phyloP scores from a whole-genome alignment of 2,797 vertebrate genomes.

The Lindbergichthys nudifrons region DNA sequence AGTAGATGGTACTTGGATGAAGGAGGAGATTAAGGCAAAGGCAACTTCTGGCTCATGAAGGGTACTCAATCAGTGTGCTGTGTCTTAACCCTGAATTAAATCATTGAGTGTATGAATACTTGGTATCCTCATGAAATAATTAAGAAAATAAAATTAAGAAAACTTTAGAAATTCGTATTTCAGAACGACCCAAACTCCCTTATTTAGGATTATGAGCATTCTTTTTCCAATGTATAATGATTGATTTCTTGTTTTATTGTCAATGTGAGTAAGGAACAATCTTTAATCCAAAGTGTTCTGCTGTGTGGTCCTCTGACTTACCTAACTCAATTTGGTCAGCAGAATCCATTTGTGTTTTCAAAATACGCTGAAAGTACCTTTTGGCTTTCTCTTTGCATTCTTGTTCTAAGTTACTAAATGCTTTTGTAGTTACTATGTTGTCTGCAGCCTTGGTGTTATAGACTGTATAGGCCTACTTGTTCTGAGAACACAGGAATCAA shows the following conservation, averaged over 20 bases:
- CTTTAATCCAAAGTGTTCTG: neutral
- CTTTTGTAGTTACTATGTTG: neutral
- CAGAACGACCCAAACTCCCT: neutral
- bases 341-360: neutral
- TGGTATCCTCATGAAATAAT: slow-evolving; percentile 12
- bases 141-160: neutral
- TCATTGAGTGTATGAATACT: slow-evolving; percentile 22
- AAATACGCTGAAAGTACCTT: neutral
- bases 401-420: neutral
- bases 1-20: slow-evolving; percentile 1
- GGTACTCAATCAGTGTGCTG: slow-evolving; percentile 11
- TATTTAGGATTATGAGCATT: neutral
- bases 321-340: neutral
- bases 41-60: slow-evolving; percentile 4
- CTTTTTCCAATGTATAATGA: neutral
- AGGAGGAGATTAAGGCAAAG: neutral
- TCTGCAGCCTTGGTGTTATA: neutral
- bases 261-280: neutral
- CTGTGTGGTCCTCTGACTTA: neutral
- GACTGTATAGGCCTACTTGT: neutral
- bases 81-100: slow-evolving; percentile 27
- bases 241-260: neutral
- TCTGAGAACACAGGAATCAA: neutral
- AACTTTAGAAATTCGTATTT: neutral
- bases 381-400: neutral